phyloP scores from a whole-genome alignment of 2,113 vertebrate species.

The Crotalus helleri region DNA sequence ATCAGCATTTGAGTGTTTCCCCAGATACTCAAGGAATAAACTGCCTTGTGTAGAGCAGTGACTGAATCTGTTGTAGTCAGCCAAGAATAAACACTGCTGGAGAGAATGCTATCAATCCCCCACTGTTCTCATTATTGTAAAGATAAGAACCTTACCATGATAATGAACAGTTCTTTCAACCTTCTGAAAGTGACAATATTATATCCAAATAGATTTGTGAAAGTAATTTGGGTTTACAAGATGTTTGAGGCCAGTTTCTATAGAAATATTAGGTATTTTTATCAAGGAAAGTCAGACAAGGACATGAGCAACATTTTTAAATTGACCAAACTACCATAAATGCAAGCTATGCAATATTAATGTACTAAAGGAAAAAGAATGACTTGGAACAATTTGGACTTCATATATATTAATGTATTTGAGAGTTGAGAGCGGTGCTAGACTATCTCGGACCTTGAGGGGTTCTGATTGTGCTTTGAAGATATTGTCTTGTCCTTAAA shows the following conservation, averaged over 20 bases:
- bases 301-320: background rate
- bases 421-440: slow-evolving; percentile 9
- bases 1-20: background rate
- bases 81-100: background rate
- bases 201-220: background rate
- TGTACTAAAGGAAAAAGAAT: slow-evolving; percentile 15
- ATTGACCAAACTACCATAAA: background rate
- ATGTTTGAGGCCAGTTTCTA: background rate
- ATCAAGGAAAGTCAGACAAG: slow-evolving; percentile 4
- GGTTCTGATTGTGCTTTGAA: slow-evolving; percentile 18
- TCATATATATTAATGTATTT: slow-evolving; percentile 30
- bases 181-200: background rate
- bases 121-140: background rate
- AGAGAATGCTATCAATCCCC: background rate
- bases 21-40: background rate
- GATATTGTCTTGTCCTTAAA: slow-evolving; percentile 15
- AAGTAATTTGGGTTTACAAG: background rate
- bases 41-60: background rate
- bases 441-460: background rate
- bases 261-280: background rate
- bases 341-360: background rate
- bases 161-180: background rate
- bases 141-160: background rate
- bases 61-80: background rate
- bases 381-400: slow-evolving; percentile 12